Conservation (phyloP, 2,113 vertebrate species). For the Anarrhichthys ocellatus region DNA sequence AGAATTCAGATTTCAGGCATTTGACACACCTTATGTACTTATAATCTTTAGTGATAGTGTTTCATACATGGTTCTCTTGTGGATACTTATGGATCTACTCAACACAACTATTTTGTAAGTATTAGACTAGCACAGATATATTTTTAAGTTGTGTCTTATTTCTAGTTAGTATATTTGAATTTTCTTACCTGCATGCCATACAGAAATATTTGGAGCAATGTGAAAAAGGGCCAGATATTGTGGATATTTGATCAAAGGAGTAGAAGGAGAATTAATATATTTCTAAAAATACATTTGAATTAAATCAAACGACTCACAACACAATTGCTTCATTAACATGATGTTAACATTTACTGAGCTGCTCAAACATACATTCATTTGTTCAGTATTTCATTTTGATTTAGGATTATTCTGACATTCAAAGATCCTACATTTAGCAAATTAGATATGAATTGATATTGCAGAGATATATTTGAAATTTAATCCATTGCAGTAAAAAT, state of each 20-base stretch:
- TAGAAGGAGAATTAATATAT: neutral
- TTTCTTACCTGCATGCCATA: slow-evolving; percentile 27
- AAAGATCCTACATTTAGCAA: neutral
- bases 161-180: slow-evolving; percentile 6
- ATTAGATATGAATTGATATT: slow-evolving; percentile 9
- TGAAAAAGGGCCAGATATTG: neutral
- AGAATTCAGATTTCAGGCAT: slow-evolving; percentile 30
- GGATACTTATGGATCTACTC: slow-evolving; percentile 67
- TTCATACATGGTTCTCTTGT: slow-evolving; percentile 46
- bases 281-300: slow-evolving; percentile 3
- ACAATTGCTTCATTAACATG: neutral
- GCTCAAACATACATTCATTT: neutral
- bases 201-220: neutral
- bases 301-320: slow-evolving; percentile 1
- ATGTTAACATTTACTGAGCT: slow-evolving; percentile 24
- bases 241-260: slow-evolving; percentile 18
- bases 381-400: slow-evolving; percentile 9
- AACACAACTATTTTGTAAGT: slow-evolving; percentile 72
- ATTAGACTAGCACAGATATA: slow-evolving; percentile 35
- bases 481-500: neutral
- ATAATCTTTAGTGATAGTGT: slow-evolving; percentile 34
- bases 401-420: neutral
- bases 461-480: neutral
- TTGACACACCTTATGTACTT: slow-evolving; percentile 22
- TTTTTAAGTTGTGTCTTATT: slow-evolving; percentile 32